phyloP scores from a whole-genome alignment of 2,113 vertebrate species.

The Pogonocichla stellata region DNA sequence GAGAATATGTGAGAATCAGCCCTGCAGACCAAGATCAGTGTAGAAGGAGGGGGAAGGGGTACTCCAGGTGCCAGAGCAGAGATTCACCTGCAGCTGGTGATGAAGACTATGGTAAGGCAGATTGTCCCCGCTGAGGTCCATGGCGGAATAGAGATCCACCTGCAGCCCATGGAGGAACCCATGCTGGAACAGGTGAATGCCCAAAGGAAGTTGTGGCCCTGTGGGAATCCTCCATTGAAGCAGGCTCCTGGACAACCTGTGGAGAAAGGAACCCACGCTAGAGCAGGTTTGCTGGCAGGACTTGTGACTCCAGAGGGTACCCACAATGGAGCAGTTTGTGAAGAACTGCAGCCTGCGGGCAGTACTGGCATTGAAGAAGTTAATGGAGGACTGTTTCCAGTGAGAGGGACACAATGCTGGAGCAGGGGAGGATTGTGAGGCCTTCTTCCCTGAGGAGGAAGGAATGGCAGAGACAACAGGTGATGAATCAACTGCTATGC shows the following conservation, averaged over 20 bases:
- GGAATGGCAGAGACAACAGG: neutral
- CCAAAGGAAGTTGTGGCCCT: neutral
- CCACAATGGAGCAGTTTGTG: neutral
- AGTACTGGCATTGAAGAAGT: neutral
- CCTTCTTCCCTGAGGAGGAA: neutral
- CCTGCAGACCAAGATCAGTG: neutral
- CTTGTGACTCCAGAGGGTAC: rapidly evolving
- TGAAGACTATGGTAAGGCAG: neutral
- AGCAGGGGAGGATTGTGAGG: neutral
- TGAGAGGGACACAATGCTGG: neutral
- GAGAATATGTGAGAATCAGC: neutral
- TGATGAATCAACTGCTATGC: neutral
- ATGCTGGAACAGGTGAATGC: neutral
- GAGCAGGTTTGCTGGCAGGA: neutral
- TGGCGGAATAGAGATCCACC: neutral
- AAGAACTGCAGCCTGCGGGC: neutral
- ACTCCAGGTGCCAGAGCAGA: rapidly evolving
- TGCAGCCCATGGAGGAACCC: neutral
- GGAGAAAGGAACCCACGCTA: neutral
- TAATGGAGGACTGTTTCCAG: neutral
- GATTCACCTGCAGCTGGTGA: neutral
- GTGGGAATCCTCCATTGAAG: neutral
- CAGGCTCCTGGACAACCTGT: neutral
- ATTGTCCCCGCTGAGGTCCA: neutral
- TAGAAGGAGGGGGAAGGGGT: neutral